Conservation (phyloP, 2,113 vertebrate species). For the Nycticorax nycticorax region DNA sequence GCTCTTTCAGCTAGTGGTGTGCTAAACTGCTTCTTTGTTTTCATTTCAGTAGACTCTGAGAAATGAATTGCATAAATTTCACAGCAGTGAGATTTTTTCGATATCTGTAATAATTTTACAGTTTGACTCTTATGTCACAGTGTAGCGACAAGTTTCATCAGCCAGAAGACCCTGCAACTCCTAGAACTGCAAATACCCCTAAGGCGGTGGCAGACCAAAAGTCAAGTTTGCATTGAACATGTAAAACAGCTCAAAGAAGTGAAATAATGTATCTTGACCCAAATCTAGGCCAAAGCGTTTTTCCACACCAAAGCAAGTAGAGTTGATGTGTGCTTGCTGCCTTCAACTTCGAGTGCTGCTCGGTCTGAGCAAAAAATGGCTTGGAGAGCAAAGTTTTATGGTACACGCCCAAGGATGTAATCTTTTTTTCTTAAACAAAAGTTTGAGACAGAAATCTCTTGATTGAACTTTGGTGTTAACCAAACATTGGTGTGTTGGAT, state of each 20-base stretch:
- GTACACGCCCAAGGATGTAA: background rate
- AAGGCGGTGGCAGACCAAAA: background rate
- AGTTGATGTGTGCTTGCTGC: background rate
- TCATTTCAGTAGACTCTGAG: background rate
- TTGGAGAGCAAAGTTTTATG: background rate
- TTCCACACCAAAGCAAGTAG: background rate
- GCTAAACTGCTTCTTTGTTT: conserved; percentile 6
- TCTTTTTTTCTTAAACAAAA: background rate
- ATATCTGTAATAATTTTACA: background rate
- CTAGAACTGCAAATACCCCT: background rate
- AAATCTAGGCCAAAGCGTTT: background rate
- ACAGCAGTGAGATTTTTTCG: background rate
- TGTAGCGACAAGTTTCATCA: background rate
- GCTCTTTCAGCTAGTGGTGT: background rate
- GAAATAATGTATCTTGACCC: background rate
- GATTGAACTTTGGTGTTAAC: background rate
- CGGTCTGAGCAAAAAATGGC: background rate
- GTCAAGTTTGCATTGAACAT: background rate
- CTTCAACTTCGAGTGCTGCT: conserved; percentile 26
- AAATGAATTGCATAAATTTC: background rate
- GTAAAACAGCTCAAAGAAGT: background rate
- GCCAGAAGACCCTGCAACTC: background rate
- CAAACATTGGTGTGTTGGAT: background rate
- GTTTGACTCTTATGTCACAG: background rate
- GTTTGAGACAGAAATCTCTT: background rate